Evolutionary conservation across 2,113 vertebrate genomes (phyloP), one percentile per base, ranked within the genome.

Genomic region (Neogobius melanostomus): DNA sequence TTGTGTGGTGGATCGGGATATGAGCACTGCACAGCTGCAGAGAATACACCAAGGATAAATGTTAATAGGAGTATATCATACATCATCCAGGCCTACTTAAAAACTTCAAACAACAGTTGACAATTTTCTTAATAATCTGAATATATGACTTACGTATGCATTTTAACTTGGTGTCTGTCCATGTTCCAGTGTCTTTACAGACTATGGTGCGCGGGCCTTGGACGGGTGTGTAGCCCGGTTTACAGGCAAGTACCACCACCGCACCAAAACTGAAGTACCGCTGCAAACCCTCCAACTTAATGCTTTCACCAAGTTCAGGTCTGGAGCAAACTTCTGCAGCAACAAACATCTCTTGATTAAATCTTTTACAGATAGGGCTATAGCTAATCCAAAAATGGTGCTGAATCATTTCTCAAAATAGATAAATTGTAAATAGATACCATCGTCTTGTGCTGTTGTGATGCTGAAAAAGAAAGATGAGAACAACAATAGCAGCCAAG

Each of bases 21-120:
- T 0, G 94, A 80, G 69, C 96, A 98, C 8, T 48, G 72, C 71
- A 86, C 93, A 78, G 92, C 96, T 98, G 90, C 65, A 75, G 42
- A 7, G 47, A 79, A 68, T 1, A 74, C 10, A 56, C 28, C 28
- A 28, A 65, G 5, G 5, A 8, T 5, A 67, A 16, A 67, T 52
- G n/a, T 49, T n/a, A 64, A 56, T 48, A 6, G 6, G 51, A 43
- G 11, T 0, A 17, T 36, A 5, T 36, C 28, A 36, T 36, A 36
- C 28, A 36, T 36, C 28, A 36, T 36, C 28, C 28, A 36, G 28
- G 28, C 28, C 28, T 36, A 36, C 28, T 28, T 36, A 36, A 36
- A 36, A 36, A 36, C 28, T 3, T 36, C 28, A 36, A 36, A 36
- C 28, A 36, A 36, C 17, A 17, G 53, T 3, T 17, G 53, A 8